These are phyloP conservation scores for Pteropus alecto DNA, from an alignment of 2,113 vertebrate species.

Conservation along the genomic window DNA sequence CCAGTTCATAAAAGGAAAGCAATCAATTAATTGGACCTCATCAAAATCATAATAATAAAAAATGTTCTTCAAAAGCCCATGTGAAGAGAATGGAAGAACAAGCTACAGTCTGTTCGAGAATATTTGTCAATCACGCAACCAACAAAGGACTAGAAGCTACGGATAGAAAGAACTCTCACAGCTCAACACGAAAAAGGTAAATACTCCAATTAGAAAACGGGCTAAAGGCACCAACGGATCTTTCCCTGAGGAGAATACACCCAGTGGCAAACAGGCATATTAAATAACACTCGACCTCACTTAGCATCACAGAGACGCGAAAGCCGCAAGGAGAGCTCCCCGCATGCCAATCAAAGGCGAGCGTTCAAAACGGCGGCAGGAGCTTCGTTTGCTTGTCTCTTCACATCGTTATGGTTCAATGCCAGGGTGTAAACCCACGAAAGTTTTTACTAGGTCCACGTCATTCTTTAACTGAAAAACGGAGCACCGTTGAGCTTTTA, in stretches of 20 bases:
- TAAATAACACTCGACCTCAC: background rate
- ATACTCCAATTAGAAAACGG: background rate
- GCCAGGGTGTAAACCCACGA: background rate
- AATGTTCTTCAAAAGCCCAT: background rate
- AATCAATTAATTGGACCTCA: background rate
- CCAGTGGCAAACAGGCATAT: background rate
- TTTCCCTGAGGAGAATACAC: background rate
- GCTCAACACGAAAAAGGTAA: background rate
- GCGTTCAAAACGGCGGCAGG: background rate
- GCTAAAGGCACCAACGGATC: background rate
- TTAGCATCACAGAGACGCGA: background rate
- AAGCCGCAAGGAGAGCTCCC: background rate
- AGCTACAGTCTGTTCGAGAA: background rate
- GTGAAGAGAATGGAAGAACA: background rate
- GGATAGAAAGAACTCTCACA: background rate
- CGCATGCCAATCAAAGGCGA: background rate
- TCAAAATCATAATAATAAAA: background rate
- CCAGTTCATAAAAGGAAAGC: background rate
- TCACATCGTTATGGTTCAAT: too few relatives aligned
- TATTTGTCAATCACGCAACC: background rate
- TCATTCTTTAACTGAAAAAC: background rate
- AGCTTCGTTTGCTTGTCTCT: background rate
- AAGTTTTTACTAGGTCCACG: background rate
- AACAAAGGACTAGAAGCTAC: background rate
- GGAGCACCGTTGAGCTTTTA: background rate